Conservation (phyloP, 2,113 vertebrate species). For the Catharus fuscescens region DNA sequence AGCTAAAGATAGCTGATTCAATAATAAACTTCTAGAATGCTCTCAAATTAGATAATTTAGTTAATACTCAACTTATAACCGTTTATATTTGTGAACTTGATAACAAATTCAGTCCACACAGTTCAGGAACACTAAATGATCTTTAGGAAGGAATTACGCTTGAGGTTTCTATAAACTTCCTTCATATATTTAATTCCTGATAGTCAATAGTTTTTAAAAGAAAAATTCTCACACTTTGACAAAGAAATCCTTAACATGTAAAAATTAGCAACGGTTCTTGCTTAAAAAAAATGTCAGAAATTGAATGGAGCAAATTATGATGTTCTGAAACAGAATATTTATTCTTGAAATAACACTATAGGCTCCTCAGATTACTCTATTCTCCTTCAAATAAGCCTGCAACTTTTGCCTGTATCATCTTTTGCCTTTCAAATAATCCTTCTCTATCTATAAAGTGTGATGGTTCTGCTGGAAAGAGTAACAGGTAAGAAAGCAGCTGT, state of each 20-base stretch:
- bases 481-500: not conserved
- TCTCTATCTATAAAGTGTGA: not conserved
- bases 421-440: not conserved
- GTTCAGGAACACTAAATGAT: slow-evolving; percentile 30
- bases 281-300: not conserved
- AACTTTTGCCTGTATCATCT: not conserved
- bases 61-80: slow-evolving; percentile 46
- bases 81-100: slow-evolving; percentile 54
- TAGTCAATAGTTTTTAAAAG: not conserved
- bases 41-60: slow-evolving; percentile 48
- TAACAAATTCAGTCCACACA: slow-evolving; percentile 59
- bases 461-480: not conserved
- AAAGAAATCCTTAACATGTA: not conserved
- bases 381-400: not conserved
- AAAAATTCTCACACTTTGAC: not conserved
- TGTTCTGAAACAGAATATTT: not conserved
- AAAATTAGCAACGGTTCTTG: not conserved
- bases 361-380: not conserved
- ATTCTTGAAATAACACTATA: not conserved
- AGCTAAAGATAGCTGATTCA: slow-evolving; percentile 38
- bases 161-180: not conserved
- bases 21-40: slow-evolving; percentile 38
- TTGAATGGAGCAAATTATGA: not conserved
- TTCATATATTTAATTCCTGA: not conserved
- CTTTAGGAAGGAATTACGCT: slow-evolving; percentile 25